Percentiles rank a stretch among this genome's conserved stretches.
phyloP scores from a whole-genome alignment of 2,888 invertebrate genomes.

The Linnaemya tessellans region DNA sequence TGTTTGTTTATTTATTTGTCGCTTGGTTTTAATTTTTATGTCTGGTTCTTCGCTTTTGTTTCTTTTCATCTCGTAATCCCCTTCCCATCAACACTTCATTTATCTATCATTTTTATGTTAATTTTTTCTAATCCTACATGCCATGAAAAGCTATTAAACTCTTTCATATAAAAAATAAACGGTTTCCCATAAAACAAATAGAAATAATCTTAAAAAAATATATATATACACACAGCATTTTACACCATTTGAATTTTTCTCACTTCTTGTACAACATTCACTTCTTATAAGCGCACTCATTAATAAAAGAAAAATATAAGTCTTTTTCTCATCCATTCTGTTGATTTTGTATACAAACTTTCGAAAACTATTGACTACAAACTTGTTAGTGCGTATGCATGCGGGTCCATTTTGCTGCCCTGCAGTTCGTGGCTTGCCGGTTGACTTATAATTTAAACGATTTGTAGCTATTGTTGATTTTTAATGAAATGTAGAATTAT shows the following conservation, averaged over 20 bases:
- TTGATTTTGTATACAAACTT: slow-evolving; percentile 13
- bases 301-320: background rate
- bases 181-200: slow-evolving; percentile 3
- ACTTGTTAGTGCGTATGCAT: background rate
- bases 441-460: background rate
- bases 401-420: background rate
- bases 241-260: background rate
- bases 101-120: background rate
- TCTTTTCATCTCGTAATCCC: background rate
- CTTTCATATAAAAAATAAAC: background rate
- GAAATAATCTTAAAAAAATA: background rate
- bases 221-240: background rate
- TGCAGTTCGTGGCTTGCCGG: background rate
- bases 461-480: too few species aligned
- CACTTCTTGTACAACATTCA: background rate
- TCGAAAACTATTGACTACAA: slow-evolving; percentile 18
- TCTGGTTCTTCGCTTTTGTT: slow-evolving; percentile 37
- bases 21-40: slow-evolving; percentile 30
- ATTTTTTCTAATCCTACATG: slow-evolving; percentile 18
- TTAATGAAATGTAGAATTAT: too few species aligned
- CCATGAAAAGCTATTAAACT: background rate
- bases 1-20: slow-evolving; percentile 74
- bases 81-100: background rate
- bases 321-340: slow-evolving; percentile 5
- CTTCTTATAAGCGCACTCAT: background rate